Percentiles rank a stretch among this genome's conserved stretches.
These are phyloP conservation scores for Antrozous pallidus DNA, from an alignment of 2,797 vertebrate genomes.

Conservation along the genomic window DNA sequence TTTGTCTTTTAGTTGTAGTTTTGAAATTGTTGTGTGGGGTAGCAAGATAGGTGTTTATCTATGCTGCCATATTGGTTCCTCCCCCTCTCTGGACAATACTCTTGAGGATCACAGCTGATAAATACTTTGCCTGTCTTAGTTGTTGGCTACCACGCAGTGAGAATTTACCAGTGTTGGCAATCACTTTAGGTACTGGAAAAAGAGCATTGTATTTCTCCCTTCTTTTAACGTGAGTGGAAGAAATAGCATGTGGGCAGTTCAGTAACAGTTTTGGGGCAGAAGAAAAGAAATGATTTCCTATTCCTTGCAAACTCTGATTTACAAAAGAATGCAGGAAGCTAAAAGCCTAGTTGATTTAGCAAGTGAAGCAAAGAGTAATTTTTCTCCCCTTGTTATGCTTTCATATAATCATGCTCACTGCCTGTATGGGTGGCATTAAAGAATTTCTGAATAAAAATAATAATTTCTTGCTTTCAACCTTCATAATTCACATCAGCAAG, in stretches of 20 bases:
- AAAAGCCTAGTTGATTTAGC: slow-evolving; percentile 80
- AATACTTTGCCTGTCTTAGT: slow-evolving; percentile 14
- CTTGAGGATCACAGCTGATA: slow-evolving; percentile 37
- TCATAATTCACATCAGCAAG: slow-evolving; percentile 78
- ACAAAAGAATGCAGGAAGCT: slow-evolving; percentile 67
- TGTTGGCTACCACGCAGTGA: not conserved
- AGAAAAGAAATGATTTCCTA: slow-evolving; percentile 57
- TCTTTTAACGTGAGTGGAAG: slow-evolving; percentile 45
- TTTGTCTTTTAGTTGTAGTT: too few relatives aligned
- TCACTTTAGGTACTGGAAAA: slow-evolving; percentile 14
- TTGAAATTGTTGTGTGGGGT: too few relatives aligned
- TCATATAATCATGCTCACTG: slow-evolving; percentile 71
- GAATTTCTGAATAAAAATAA: slow-evolving; percentile 82
- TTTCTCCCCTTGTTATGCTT: slow-evolving; percentile 79
- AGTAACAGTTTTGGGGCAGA: slow-evolving; percentile 48
- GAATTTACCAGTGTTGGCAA: slow-evolving; percentile 29
- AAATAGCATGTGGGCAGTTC: slow-evolving; percentile 37
- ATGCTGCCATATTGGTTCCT: too few relatives aligned
- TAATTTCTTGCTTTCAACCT: slow-evolving; percentile 80
- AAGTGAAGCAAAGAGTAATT: slow-evolving; percentile 78
- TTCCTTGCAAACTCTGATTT: slow-evolving; percentile 69
- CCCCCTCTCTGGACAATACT: not conserved
- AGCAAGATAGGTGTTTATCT: too few relatives aligned
- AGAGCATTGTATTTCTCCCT: not conserved
- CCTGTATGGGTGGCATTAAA: slow-evolving; percentile 77